A percentile compares a stretch with the other conserved stretches of the same genome.
phyloP scores from a whole-genome alignment of 2,113 vertebrate species.

The Upupa epops region DNA sequence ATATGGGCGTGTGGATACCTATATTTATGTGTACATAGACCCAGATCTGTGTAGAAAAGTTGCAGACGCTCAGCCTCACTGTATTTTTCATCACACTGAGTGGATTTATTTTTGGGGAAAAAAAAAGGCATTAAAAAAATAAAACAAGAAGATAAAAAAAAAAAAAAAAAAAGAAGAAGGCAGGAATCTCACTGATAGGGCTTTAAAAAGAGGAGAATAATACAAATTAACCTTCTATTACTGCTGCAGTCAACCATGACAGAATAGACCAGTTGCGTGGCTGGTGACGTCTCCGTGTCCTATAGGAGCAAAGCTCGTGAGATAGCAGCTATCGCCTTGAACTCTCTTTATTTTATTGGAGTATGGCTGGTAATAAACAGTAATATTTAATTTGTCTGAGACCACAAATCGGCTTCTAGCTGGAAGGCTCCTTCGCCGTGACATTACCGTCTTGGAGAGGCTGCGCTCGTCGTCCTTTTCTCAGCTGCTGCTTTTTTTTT shows the following conservation, averaged over 20 bases:
- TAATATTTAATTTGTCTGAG: constrained; percentile 81
- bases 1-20: not conserved
- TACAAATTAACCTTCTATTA: constrained; percentile 68
- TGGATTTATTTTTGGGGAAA: not conserved
- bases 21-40: not conserved
- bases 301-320: constrained; percentile 82
- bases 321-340: constrained; percentile 75
- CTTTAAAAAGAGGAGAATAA: constrained; percentile 62
- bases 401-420: constrained; percentile 70
- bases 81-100: not conserved
- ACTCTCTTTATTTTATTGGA: constrained; percentile 82
- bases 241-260: constrained; percentile 70
- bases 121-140: no score
- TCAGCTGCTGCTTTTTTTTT: not conserved
- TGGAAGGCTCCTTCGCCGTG: constrained; percentile 59
- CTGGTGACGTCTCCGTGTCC: constrained; percentile 78
- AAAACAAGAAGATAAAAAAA: no score
- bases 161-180: no score
- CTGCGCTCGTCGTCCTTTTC: not conserved
- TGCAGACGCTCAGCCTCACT: not conserved
- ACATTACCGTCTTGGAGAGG: constrained; percentile 18
- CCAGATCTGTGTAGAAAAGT: accelerated
- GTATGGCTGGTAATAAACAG: constrained; percentile 80
- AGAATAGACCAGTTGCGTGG: constrained; percentile 75
- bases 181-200: constrained; percentile 28